Base-by-base conservation (phyloP, 2,797 vertebrate species). In the Mus spretus region DNA sequence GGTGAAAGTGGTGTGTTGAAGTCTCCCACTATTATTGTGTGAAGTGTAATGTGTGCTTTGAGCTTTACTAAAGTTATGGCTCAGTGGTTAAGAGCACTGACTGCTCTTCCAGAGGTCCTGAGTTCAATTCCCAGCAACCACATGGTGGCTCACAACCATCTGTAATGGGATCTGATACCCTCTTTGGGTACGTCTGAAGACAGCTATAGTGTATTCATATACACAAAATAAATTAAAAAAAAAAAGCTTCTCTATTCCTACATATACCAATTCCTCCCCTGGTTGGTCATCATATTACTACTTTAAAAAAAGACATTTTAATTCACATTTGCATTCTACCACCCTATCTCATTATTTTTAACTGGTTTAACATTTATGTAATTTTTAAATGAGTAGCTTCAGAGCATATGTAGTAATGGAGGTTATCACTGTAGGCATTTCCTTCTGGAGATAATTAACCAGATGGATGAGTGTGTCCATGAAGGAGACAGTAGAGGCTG, bases 391-490 rank as follows among this genome's bases (percentile, higher is more conserved):
- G 80, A 79, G 57, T 91, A 74, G 59, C 61, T 91, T 90, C 59
- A 88, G 65, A 95, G 90, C 72, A 53, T 67, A 67, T 81, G 59
- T 65, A 53, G 15, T 85, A 59, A 3, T 7, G 61, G 67, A 91
- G 47, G 75, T 92, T 91, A 94, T 0, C 61, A 10, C 14, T 44
- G 28, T 57, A 74, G 67, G 47, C 14, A 44, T 84, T 70, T 77
- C 86, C 50, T 77, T 93, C 78, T 61, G 89, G 72, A 96, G 80
- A 90, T 92, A 80, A 96, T 95, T 93, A 93, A 50, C 37, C 53
- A 94, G 70, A 95, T 44, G 40, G 80, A 11, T 63, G 93, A n/a
- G 34, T 26, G 70, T 24, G 37, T 34, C n/a, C 78, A 34, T 50
- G 28, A 47, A 90, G 57, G 55, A 80, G 44, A 90, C 13, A 17